phyloP scores from a whole-genome alignment of 2,113 vertebrate genomes.

The Atractosteus spatula region DNA sequence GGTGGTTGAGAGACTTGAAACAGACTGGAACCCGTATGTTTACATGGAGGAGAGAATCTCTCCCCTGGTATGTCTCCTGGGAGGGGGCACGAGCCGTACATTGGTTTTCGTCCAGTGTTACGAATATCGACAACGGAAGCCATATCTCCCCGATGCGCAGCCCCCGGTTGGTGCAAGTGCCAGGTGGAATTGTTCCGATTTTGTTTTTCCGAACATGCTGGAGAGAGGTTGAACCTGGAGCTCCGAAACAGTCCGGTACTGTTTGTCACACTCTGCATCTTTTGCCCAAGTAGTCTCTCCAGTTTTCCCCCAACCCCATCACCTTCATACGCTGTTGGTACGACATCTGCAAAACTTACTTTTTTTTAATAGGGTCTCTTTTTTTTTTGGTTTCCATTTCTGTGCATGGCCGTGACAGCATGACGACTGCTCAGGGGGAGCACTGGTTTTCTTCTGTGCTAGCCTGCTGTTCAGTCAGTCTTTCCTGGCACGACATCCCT shows the following conservation, averaged over 20 bases:
- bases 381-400: not conserved
- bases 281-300: conserved; percentile 30
- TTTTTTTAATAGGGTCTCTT: no score
- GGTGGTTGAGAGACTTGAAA: conserved; percentile 30
- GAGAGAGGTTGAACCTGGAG: conserved; percentile 48
- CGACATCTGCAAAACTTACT: conserved; percentile 35
- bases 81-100: conserved; percentile 47
- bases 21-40: conserved; percentile 19
- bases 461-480: no score
- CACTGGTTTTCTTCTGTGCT: not conserved
- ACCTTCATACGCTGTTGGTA: conserved; percentile 58
- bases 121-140: not conserved
- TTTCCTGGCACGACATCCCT: not conserved
- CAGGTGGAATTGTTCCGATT: conserved; percentile 24
- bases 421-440: conserved; percentile 11
- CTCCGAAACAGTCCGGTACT: conserved; percentile 73
- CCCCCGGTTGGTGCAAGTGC: not conserved
- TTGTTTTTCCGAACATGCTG: conserved; percentile 43
- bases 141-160: not conserved
- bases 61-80: conserved; percentile 18
- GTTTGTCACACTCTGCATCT: conserved; percentile 38
- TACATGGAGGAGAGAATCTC: conserved; percentile 9
- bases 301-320: conserved; percentile 34
- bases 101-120: conserved; percentile 28
- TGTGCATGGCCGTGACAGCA: not conserved